A percentile compares a stretch with the other conserved stretches of the same genome.
Conservation (phyloP, 92 coral and sea anemone genomes). For the Metridium senile region DNA sequence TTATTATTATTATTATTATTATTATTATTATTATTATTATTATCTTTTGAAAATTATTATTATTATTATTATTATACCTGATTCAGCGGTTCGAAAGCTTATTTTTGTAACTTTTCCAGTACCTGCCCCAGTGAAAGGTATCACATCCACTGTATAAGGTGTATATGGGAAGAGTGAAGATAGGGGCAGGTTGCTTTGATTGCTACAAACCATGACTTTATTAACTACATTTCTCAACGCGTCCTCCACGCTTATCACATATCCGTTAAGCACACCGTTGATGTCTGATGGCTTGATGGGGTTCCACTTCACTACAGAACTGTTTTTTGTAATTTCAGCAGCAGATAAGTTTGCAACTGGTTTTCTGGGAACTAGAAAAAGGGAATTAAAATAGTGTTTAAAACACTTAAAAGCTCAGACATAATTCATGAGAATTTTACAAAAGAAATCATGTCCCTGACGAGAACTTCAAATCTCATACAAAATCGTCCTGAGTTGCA, state of each 20-base stretch:
- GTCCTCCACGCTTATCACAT: slow-evolving; percentile 13
- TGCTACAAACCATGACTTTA: slow-evolving; percentile 3
- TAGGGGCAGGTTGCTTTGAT: neutral
- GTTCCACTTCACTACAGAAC: slow-evolving; percentile 8
- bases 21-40: too few species aligned
- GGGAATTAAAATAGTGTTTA: neutral
- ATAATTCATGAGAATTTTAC: too few species aligned
- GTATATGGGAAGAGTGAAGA: slow-evolving; percentile 20
- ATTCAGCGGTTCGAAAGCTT: slow-evolving; percentile 26
- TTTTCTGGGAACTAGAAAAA: slow-evolving; percentile 11
- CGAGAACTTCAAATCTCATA: too few species aligned
- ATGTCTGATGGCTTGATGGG: slow-evolving; percentile 1
- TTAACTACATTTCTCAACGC: slow-evolving; percentile 1
- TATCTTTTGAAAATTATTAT: too few species aligned
- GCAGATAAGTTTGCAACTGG: slow-evolving; percentile 16
- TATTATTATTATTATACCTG: slow-evolving; percentile 33
- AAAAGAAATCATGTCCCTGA: too few species aligned
- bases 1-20: too few species aligned
- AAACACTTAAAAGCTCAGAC: neutral
- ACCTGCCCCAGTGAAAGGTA: slow-evolving; percentile 10
- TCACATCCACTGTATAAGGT: neutral
- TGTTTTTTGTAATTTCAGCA: neutral
- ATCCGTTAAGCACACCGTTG: slow-evolving; percentile 22
- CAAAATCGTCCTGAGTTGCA: too few species aligned
- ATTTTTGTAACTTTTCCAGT: slow-evolving; percentile 4